A percentile compares a stretch with the other conserved stretches of the same genome.
These are phyloP conservation scores for Cotesia glomerata DNA, from an alignment of 1,140 invertebrate species.

Conservation along the genomic window DNA sequence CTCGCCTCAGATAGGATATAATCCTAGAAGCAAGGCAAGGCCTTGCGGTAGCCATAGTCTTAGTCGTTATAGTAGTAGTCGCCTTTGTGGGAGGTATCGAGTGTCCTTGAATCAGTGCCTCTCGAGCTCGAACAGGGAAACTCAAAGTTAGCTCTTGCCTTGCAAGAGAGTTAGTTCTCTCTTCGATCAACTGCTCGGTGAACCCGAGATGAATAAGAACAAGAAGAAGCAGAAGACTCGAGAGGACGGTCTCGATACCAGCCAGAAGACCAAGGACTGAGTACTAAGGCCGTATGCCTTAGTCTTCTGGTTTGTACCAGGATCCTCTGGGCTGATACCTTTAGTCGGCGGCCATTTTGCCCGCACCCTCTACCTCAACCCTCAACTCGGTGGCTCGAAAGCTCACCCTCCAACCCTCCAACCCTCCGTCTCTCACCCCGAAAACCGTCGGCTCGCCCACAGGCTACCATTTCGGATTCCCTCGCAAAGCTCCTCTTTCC, in stretches of 20 bases:
- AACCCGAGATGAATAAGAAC: too few relatives aligned
- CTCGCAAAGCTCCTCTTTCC: conserved; percentile 32
- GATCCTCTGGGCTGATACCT: conserved; percentile 38
- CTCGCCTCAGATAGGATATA: neutral
- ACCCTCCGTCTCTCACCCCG: neutral
- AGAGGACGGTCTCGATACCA: conserved; percentile 43
- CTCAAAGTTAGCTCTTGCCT: neutral
- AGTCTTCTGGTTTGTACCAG: neutral
- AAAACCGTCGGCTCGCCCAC: conserved; percentile 11
- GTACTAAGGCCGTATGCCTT: too few relatives aligned
- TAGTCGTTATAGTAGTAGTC: neutral
- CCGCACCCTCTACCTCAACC: conserved; percentile 33
- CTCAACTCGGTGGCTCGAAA: conserved; percentile 28
- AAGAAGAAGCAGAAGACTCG: neutral
- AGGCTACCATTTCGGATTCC: conserved; percentile 24
- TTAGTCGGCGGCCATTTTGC: conserved; percentile 56
- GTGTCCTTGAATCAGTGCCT: conserved; percentile 31
- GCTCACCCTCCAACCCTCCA: conserved; percentile 19
- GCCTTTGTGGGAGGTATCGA: conserved; percentile 27
- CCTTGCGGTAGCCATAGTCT: neutral
- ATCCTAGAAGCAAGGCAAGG: neutral
- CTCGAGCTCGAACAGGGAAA: conserved; percentile 3
- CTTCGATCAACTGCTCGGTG: neutral
- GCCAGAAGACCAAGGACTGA: too few relatives aligned
- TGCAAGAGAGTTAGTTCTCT: conserved; percentile 6